A percentile compares a stretch with the other conserved stretches of the same genome.
Evolutionary conservation across 2,113 vertebrate species (phyloP).

Genomic region (Scomber scombrus): DNA sequence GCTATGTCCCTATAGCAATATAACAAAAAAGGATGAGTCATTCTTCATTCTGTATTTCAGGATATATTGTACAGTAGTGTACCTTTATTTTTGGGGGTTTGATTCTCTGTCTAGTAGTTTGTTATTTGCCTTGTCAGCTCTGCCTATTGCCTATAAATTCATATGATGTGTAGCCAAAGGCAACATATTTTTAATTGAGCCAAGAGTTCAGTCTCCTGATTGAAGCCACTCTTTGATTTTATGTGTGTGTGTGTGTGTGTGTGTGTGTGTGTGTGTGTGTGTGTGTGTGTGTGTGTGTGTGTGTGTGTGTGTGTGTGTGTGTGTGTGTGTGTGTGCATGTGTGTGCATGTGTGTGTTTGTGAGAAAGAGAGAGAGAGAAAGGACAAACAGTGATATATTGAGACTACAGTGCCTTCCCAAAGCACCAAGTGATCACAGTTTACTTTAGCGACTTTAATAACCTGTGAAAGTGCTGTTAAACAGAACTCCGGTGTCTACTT

Average conservation of each 20-base stretch:
- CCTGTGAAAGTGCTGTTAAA: neutral
- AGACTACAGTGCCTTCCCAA: conserved; percentile 7
- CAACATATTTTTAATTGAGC: conserved; percentile 44
- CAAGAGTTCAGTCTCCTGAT: conserved; percentile 32
- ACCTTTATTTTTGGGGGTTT: conserved; percentile 3
- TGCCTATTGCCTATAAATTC: conserved; percentile 19
- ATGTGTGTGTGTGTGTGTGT: conserved; percentile 8
- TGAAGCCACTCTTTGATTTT: conserved; percentile 21
- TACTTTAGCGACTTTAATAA: neutral
- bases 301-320: conserved; percentile 1
- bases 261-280: no score
- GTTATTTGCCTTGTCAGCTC: conserved; percentile 32
- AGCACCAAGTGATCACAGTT: conserved; percentile 12
- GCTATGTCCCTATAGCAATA: neutral
- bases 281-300: neutral
- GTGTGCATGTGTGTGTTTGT: no score
- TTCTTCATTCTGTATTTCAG: neutral
- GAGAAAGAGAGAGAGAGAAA: neutral
- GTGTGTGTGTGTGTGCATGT: no score
- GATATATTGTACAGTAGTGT: neutral
- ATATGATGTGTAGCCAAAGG: conserved; percentile 26
- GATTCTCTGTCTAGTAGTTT: conserved; percentile 5
- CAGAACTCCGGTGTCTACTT: neutral
- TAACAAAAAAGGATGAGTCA: neutral
- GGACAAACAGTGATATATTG: conserved; percentile 10